Conservation (phyloP, 2,888 invertebrate genomes). For the Oscheius sp. region DNA sequence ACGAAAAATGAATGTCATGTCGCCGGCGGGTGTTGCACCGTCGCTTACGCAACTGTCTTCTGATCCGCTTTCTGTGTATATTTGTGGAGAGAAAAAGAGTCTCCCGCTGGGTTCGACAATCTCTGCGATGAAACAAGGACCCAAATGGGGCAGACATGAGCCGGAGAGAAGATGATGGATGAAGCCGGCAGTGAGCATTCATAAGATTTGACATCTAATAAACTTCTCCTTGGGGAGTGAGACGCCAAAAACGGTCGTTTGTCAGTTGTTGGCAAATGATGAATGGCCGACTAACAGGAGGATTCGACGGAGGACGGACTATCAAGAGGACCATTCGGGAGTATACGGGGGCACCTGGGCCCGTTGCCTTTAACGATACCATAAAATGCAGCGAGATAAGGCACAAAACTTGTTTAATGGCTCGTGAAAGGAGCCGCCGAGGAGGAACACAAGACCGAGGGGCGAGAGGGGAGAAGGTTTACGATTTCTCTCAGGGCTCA, state of each 20-base stretch:
- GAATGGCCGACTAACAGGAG: slow-evolving; percentile 17
- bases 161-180: slow-evolving; percentile 9
- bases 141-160: slow-evolving; percentile 3
- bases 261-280: slow-evolving; percentile 25
- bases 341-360: neutral
- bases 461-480: too few relatives aligned
- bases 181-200: slow-evolving; percentile 20
- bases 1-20: slow-evolving; percentile 5
- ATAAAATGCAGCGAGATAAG: slow-evolving; percentile 25
- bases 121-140: slow-evolving; percentile 4
- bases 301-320: neutral
- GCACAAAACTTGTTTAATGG: slow-evolving; percentile 29
- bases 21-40: slow-evolving; percentile 1
- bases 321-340: neutral
- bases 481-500: too few relatives aligned
- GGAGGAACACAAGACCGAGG: neutral
- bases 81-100: neutral
- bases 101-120: slow-evolving; percentile 9
- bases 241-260: slow-evolving; percentile 25
- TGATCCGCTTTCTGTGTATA: slow-evolving; percentile 14
- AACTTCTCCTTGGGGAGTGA: slow-evolving; percentile 27
- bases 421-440: slow-evolving; percentile 23
- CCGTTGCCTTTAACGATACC: slow-evolving; percentile 21
- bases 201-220: slow-evolving; percentile 34
- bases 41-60: slow-evolving; percentile 21